Evolutionary conservation across 2,888 invertebrate species (phyloP).

Genomic region (Eupithecia inturbata): DNA sequence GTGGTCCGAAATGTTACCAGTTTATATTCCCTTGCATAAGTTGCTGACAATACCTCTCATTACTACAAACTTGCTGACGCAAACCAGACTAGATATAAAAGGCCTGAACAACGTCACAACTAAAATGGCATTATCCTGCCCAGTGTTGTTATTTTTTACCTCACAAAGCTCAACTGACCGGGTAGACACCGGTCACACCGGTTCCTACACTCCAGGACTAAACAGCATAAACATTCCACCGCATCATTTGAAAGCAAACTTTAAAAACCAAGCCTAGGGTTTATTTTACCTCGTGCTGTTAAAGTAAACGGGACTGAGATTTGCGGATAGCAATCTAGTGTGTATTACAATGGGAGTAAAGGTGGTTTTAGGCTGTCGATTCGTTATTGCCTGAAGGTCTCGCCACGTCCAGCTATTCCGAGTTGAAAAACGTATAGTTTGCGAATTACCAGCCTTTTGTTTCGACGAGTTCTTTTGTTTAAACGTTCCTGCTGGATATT

Average conservation of each 20-base stretch:
- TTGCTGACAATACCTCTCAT: slow-evolving; percentile 6
- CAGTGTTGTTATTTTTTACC: slow-evolving; percentile 54
- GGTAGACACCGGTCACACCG: slow-evolving; percentile 74
- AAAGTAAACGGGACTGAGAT: slow-evolving; percentile 35
- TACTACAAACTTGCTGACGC: slow-evolving; percentile 6
- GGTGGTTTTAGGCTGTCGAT: slow-evolving; percentile 50
- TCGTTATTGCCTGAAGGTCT: slow-evolving; percentile 60
- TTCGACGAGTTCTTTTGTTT: slow-evolving; percentile 44
- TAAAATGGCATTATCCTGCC: slow-evolving; percentile 20
- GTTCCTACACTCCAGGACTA: slow-evolving; percentile 51
- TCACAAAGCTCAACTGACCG: slow-evolving; percentile 62
- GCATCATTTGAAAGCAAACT: slow-evolving; percentile 40
- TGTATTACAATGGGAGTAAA: slow-evolving; percentile 44
- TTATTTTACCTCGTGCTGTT: slow-evolving; percentile 6
- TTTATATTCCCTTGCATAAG: not conserved
- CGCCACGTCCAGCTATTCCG: slow-evolving; percentile 53
- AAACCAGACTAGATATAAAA: slow-evolving; percentile 9
- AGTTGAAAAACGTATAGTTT: slow-evolving; percentile 39
- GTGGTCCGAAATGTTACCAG: not conserved
- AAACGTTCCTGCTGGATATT: slow-evolving; percentile 27
- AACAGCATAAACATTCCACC: slow-evolving; percentile 44
- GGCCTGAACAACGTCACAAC: slow-evolving; percentile 5
- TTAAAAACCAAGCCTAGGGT: slow-evolving; percentile 30
- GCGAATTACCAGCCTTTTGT: slow-evolving; percentile 52
- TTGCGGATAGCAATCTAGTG: slow-evolving; percentile 44